Evolutionary conservation across 2,113 vertebrate genomes (phyloP).

Genomic region (Heterochromis multidens): DNA sequence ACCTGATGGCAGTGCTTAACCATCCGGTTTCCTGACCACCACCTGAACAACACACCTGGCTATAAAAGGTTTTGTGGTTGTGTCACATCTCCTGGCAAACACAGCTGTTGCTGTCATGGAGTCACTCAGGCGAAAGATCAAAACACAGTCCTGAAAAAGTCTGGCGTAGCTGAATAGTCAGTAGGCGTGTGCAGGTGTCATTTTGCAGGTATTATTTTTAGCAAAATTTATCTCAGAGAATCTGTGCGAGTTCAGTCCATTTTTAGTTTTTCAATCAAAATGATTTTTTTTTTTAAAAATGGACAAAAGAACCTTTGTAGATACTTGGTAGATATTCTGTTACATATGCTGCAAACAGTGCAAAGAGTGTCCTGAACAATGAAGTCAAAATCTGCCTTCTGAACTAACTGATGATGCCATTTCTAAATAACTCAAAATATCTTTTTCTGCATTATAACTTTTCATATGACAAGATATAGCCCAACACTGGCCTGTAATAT

Average conservation of each 20-base stretch:
- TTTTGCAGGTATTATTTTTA: neutral
- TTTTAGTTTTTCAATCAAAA: neutral
- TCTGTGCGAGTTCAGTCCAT: neutral
- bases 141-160: neutral
- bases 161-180: neutral
- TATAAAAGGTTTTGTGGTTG: neutral
- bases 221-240: neutral
- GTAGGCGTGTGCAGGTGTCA: neutral
- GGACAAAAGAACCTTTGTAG: neutral
- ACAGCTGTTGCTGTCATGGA: neutral
- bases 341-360: too few species aligned
- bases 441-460: too few species aligned
- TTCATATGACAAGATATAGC: too few species aligned
- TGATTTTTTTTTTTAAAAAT: neutral
- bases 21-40: neutral
- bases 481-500: too few species aligned
- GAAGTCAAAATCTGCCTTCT: too few species aligned
- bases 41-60: slow-evolving; percentile 38
- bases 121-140: neutral
- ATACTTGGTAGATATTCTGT: neutral
- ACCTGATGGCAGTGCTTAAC: slow-evolving; percentile 63
- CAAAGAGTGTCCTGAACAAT: too few species aligned
- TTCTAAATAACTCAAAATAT: too few species aligned
- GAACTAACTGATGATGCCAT: too few species aligned
- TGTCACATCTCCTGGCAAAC: slow-evolving; percentile 12